Conservation (phyloP, 2,888 invertebrate species). For the Drosophila anceps region DNA sequence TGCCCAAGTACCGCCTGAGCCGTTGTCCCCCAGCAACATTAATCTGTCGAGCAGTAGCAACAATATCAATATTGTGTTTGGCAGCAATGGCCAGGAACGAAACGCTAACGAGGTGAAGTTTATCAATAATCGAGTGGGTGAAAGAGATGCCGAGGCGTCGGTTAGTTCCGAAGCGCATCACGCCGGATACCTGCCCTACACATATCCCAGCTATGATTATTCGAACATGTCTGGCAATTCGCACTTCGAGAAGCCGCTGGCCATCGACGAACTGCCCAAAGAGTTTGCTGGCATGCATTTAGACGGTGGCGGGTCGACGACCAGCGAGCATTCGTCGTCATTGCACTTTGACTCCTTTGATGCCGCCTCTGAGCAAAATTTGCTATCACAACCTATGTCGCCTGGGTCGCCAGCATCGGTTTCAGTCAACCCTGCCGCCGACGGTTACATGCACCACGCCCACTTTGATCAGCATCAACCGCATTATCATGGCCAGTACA, state of each 20-base stretch:
- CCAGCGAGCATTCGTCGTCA: constrained; percentile 80
- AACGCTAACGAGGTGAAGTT: constrained; percentile 85
- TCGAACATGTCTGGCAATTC: constrained; percentile 85
- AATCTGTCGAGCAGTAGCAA: constrained; percentile 84
- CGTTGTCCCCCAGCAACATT: constrained; percentile 79
- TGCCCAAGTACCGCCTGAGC: constrained; percentile 27
- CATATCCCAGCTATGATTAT: constrained; percentile 84
- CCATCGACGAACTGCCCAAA: constrained; percentile 82
- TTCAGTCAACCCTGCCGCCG: constrained; percentile 79
- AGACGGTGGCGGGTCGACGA: constrained; percentile 68
- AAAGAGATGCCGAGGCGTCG: constrained; percentile 56
- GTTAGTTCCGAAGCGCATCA: constrained; percentile 83
- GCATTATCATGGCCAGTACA: constrained; percentile 42
- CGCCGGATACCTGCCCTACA: constrained; percentile 82
- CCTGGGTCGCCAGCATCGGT: constrained; percentile 79
- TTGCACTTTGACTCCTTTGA: constrained; percentile 83
- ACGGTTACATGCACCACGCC: constrained; percentile 71
- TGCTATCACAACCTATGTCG: constrained; percentile 81
- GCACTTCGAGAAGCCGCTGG: constrained; percentile 83
- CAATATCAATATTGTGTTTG: constrained; percentile 85
- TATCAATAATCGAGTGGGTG: constrained; percentile 78
- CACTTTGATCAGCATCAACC: constrained; percentile 48
- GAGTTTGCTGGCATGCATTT: constrained; percentile 56
- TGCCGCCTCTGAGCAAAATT: constrained; percentile 83
- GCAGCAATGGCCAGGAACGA: constrained; percentile 79